A percentile compares a stretch with the other conserved stretches of the same genome.
Conservation (phyloP, 2,113 vertebrate genomes). For the Peromyscus polionotus region DNA sequence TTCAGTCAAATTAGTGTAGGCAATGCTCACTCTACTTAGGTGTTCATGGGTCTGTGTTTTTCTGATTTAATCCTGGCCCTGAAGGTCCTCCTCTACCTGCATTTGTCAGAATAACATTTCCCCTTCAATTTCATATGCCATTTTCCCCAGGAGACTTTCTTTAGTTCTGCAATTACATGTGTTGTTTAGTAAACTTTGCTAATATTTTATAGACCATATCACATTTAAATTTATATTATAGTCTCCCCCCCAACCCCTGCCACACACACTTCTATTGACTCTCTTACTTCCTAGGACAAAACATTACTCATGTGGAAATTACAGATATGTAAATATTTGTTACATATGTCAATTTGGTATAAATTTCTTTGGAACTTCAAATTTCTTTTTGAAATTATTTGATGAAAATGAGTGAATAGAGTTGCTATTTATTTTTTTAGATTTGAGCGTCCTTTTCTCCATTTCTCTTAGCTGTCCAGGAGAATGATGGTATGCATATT, state of each 20-base stretch:
- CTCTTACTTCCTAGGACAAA: neutral
- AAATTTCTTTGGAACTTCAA: neutral
- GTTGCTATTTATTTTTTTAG: neutral
- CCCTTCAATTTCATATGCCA: neutral
- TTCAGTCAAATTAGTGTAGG: neutral
- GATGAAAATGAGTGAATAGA: neutral
- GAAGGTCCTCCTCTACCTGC: neutral
- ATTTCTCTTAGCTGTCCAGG: neutral
- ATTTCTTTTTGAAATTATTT: neutral
- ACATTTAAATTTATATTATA: slow-evolving; percentile 25
- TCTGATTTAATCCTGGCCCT: neutral
- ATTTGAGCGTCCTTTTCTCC: neutral
- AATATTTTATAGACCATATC: neutral
- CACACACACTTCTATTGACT: neutral
- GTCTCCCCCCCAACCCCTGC: neutral
- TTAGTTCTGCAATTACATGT: neutral
- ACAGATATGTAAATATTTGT: neutral
- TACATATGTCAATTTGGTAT: neutral
- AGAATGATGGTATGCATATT: neutral
- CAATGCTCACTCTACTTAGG: neutral
- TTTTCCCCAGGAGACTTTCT: neutral
- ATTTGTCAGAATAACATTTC: neutral
- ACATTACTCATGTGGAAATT: neutral
- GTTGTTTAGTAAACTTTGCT: neutral
- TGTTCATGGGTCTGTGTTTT: neutral